These are phyloP conservation scores for Nannoperca australis DNA, from an alignment of 2,797 vertebrate species.

Conservation along the genomic window DNA sequence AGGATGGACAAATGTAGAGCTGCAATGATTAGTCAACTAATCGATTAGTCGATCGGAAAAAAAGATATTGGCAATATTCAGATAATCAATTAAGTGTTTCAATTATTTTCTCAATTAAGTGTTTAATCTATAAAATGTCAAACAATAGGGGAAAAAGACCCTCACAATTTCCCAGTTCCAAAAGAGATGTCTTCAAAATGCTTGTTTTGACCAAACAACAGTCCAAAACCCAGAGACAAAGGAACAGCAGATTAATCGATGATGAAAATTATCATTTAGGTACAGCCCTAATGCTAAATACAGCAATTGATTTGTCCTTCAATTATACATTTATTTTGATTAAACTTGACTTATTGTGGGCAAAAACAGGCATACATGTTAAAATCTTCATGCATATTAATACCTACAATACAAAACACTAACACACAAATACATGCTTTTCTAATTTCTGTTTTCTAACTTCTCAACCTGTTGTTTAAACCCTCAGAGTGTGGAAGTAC, in stretches of 20 bases:
- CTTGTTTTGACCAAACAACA: too few species aligned
- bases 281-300: background rate
- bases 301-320: background rate
- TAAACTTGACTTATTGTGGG: background rate
- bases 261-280: background rate
- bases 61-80: background rate
- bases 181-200: too few species aligned
- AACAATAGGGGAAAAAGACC: too few species aligned
- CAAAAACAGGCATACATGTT: background rate
- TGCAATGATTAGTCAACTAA: background rate
- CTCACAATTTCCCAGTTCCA: too few species aligned
- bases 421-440: background rate
- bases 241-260: background rate
- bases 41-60: background rate
- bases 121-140: too few species aligned
- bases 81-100: background rate
- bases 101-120: background rate
- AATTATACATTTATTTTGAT: background rate
- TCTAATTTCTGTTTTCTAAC: background rate
- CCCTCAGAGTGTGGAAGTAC: slow-evolving; percentile 81
- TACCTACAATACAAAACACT: background rate
- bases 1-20: background rate
- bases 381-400: background rate
- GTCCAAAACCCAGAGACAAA: too few species aligned
- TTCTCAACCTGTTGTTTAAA: slow-evolving; percentile 30